phyloP scores from a whole-genome alignment of 2,888 invertebrate genomes.

The Conomelus anceps region DNA sequence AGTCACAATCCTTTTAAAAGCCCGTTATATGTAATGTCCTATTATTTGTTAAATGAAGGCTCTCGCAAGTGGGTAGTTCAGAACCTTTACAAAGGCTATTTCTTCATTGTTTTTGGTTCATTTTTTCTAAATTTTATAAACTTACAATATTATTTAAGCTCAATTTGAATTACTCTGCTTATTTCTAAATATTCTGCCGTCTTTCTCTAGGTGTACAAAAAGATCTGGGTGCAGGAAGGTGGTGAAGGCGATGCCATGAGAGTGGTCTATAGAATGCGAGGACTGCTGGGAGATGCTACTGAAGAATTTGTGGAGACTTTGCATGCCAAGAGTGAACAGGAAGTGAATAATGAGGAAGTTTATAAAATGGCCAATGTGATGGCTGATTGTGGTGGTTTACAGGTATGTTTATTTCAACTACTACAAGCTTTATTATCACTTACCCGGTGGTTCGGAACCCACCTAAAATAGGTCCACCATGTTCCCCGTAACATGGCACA shows the following conservation, averaged over 20 bases:
- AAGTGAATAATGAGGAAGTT: conserved; percentile 89
- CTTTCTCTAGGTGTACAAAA: conserved; percentile 55
- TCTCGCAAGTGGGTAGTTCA: no score
- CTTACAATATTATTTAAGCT: no score
- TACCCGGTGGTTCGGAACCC: no score
- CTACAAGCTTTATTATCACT: no score
- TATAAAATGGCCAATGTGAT: conserved; percentile 85
- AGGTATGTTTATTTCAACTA: conserved; percentile 40
- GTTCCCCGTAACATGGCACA: no score
- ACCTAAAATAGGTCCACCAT: no score
- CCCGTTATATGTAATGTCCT: no score
- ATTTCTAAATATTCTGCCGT: neutral
- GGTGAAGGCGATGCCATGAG: conserved; percentile 94
- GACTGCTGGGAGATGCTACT: conserved; percentile 94
- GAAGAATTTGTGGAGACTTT: conserved; percentile 97
- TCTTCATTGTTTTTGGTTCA: no score
- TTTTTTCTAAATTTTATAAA: no score
- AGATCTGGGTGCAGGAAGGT: conserved; percentile 76
- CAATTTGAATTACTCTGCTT: neutral
- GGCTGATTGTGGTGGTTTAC: conserved; percentile 68
- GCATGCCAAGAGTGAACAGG: conserved; percentile 73
- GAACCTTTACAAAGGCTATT: no score
- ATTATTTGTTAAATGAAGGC: no score
- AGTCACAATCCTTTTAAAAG: no score
- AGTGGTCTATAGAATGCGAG: conserved; percentile 95